Conservation (phyloP, 1,140 invertebrate genomes). For the Leptoteleia sp. region DNA sequence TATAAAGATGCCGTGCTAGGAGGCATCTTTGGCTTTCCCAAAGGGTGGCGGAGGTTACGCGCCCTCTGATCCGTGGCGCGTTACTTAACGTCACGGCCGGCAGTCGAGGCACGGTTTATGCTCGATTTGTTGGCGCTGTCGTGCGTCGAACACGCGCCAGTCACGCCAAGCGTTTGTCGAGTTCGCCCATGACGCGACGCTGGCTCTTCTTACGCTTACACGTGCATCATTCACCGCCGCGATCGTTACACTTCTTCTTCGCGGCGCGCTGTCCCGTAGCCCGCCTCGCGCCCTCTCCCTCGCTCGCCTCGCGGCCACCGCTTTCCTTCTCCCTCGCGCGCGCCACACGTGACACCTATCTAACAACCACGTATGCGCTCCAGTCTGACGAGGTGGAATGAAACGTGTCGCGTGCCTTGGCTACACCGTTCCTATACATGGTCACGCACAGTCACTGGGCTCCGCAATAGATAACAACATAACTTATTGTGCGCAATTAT, state of each 20-base stretch:
- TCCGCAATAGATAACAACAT: constrained; percentile 23
- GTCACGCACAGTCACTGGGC: constrained; percentile 44
- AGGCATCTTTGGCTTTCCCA: constrained; percentile 55
- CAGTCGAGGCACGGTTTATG: constrained; percentile 62
- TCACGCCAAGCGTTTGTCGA: constrained; percentile 77
- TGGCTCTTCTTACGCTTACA: constrained; percentile 70
- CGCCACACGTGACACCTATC: constrained; percentile 34
- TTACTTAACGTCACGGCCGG: constrained; percentile 57
- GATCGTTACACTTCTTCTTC: constrained; percentile 62
- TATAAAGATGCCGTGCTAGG: constrained; percentile 47
- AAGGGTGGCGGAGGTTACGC: constrained; percentile 47
- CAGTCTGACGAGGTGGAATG: constrained; percentile 41
- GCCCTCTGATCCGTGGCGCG: constrained; percentile 48
- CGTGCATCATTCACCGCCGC: constrained; percentile 73
- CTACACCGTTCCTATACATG: constrained; percentile 30
- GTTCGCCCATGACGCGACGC: constrained; percentile 71
- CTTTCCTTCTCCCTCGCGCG: constrained; percentile 12
- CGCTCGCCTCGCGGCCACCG: constrained; percentile 1
- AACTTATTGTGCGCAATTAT: constrained; percentile 32
- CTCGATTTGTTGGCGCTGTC: constrained; percentile 72
- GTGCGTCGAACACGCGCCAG: constrained; percentile 75
- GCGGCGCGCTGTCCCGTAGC: constrained; percentile 18
- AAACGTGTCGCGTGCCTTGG: constrained; percentile 52
- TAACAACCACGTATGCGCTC: constrained; percentile 36
- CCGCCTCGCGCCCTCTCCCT: not conserved